These are phyloP conservation scores for Astropecten irregularis DNA, from an alignment of 53 echinoderm and acorn worm genomes.

Conservation along the genomic window DNA sequence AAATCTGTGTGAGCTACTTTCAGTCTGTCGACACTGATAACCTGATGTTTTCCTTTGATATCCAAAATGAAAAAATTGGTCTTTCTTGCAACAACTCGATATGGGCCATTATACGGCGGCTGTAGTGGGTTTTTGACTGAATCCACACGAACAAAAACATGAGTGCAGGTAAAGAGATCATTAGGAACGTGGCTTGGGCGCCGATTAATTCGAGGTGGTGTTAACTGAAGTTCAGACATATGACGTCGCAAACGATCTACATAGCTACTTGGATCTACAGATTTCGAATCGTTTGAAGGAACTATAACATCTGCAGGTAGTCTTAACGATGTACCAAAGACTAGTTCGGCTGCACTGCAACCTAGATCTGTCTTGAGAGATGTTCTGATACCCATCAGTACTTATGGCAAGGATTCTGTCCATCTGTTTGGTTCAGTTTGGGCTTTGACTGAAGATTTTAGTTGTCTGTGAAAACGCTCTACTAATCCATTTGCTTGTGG, in stretches of 20 bases:
- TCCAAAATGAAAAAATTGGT: neutral
- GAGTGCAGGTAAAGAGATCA: too few relatives aligned
- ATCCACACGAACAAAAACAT: conserved; percentile 1
- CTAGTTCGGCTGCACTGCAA: conserved; percentile 21
- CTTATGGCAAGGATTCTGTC: conserved; percentile 14
- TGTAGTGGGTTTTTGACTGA: conserved; percentile 11
- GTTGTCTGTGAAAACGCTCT: conserved; percentile 52
- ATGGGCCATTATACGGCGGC: conserved; percentile 28
- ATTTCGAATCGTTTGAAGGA: neutral
- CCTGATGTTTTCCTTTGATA: neutral
- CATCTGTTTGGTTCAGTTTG: neutral
- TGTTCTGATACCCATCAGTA: conserved; percentile 30
- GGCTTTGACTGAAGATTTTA: conserved; percentile 50
- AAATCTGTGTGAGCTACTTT: neutral
- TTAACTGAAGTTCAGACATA: conserved; percentile 38
- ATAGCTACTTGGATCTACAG: conserved; percentile 40
- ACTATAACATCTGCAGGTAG: neutral
- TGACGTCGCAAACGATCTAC: conserved; percentile 23
- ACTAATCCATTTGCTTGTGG: conserved; percentile 54
- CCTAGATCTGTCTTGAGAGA: conserved; percentile 15
- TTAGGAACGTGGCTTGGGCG: neutral
- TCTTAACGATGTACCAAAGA: conserved; percentile 28
- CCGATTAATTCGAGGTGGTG: neutral
- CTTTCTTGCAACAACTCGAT: neutral
- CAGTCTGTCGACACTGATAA: neutral